Base-by-base conservation (phyloP, 2,113 vertebrate species). In the Beaufortia kweichowensis region DNA sequence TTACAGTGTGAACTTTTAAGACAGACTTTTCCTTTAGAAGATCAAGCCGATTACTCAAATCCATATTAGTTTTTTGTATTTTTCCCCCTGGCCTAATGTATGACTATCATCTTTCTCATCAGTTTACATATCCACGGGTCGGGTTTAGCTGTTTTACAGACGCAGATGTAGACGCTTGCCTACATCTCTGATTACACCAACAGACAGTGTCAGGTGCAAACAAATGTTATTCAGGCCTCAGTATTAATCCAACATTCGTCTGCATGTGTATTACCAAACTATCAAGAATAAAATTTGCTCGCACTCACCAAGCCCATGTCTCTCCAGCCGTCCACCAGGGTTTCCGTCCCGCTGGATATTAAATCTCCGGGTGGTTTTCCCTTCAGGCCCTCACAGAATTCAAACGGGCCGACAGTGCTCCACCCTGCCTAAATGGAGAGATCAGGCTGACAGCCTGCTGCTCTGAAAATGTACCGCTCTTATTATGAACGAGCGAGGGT, bases 181-280 rank as follows among this genome's bases (percentile, higher is more conserved):
- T 24, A 81, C 62, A 79, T 90, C 84, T 86, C 83, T 83, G 86
- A 89, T 88, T 87, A 82, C 82, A 82, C 84, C 89, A 88, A 86
- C 87, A 88, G 82, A 85, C 78, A n/a, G 78, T 87, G 88, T 90
- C 88, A 89, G 86, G 87, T 90, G 89, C 87, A 88, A 90, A 90
- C 88, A 82, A 87, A 77, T 88, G 76, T 79, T 84, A 89, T 85
- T 83, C 79, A 83, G 80, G 82, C 78, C 87, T 84, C 84, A 73
- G 67, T 79, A 76, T 84, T 86, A 86, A 86, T 82, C 43, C 86
- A 87, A 89, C 90, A 89, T 86, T 88, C 85, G 86, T 88, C 71
- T 7, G 84, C 84, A 85, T 87, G 85, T 79, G 82, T 87, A 89
- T 90, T 90, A 87, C 81, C 41, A 39, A 84, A 86, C 88, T 90